These are phyloP conservation scores for Protodeltote pygarga DNA, from an alignment of 2,888 invertebrate genomes.

Conservation along the genomic window DNA sequence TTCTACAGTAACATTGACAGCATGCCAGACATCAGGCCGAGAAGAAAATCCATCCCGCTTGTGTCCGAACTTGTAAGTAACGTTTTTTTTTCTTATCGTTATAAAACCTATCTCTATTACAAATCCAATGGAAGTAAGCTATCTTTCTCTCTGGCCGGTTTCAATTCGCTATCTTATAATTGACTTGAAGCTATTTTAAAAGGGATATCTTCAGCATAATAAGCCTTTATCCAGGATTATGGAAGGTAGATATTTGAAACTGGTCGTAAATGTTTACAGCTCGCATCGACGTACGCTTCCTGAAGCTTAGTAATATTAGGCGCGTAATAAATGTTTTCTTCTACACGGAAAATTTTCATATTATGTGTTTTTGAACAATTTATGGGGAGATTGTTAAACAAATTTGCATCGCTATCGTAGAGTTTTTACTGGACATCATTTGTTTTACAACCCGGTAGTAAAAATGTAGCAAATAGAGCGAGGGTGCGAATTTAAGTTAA, in stretches of 20 bases:
- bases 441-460: slow-evolving; percentile 3
- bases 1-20: slow-evolving; percentile 99
- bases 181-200: slow-evolving; percentile 39
- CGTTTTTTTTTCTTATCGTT: slow-evolving; percentile 44
- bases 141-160: slow-evolving; percentile 72
- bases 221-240: slow-evolving; percentile 41
- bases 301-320: slow-evolving; percentile 85
- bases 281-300: slow-evolving; percentile 84
- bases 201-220: slow-evolving; percentile 37
- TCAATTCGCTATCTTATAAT: slow-evolving; percentile 70
- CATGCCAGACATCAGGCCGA: slow-evolving; percentile 99
- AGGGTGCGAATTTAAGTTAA: neutral
- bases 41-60: slow-evolving; percentile 98
- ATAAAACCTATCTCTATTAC: slow-evolving; percentile 49
- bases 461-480: neutral
- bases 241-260: slow-evolving; percentile 79
- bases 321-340: slow-evolving; percentile 86
- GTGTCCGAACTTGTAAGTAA: slow-evolving; percentile 99
- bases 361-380: slow-evolving; percentile 69
- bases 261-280: slow-evolving; percentile 82
- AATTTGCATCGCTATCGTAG: slow-evolving; percentile 15
- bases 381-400: slow-evolving; percentile 55
- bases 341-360: slow-evolving; percentile 70
- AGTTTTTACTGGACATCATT: slow-evolving; percentile 2
- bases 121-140: slow-evolving; percentile 71